phyloP scores from a whole-genome alignment of 2,113 vertebrate genomes.

The Serinus canaria region DNA sequence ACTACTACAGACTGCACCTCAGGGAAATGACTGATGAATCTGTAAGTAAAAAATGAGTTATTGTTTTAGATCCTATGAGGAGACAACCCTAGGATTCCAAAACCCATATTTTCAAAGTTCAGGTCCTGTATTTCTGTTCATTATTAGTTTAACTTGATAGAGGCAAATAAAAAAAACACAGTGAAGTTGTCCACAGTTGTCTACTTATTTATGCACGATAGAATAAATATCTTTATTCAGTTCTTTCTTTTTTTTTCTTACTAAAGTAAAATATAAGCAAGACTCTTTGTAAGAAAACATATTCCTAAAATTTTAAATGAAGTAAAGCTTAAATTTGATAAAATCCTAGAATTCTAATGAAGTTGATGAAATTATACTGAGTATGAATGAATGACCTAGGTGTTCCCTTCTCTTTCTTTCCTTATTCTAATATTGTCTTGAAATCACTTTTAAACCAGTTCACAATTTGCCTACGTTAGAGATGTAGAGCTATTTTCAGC shows the following conservation, averaged over 20 bases:
- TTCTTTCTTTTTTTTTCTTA: background rate
- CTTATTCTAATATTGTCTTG: background rate
- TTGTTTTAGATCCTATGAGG: background rate
- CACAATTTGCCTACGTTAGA: background rate
- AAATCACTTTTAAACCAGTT: background rate
- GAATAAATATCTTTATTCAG: background rate
- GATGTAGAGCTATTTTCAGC: background rate
- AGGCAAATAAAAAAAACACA: fast-evolving
- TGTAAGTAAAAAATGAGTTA: background rate
- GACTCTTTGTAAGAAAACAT: background rate
- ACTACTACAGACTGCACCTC: background rate
- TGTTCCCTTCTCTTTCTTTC: background rate
- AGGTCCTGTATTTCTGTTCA: background rate
- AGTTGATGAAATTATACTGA: background rate
- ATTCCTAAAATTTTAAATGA: background rate
- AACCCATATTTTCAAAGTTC: background rate
- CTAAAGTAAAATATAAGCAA: background rate
- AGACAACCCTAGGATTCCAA: background rate
- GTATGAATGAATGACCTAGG: background rate
- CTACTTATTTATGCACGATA: background rate
- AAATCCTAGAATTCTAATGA: background rate
- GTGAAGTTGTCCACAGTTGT: background rate
- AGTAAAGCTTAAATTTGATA: background rate
- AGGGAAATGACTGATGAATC: background rate
- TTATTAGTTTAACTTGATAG: background rate